Percentiles rank a stretch among this genome's conserved stretches.
phyloP scores from a whole-genome alignment of 1,140 invertebrate species.

The Tetramorium alpestre region DNA sequence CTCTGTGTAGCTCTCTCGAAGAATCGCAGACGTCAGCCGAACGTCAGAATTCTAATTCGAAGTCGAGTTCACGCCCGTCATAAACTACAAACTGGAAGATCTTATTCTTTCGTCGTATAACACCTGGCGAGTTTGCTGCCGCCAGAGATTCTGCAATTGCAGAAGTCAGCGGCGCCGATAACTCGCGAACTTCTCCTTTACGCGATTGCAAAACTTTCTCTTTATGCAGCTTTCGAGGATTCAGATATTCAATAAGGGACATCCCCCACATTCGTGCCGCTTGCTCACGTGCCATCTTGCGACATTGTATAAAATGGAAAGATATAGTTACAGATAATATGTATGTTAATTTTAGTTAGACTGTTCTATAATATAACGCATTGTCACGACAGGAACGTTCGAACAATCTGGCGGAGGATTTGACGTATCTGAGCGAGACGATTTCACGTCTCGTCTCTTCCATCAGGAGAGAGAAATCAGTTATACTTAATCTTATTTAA shows the following conservation, averaged over 20 bases:
- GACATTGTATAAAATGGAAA: not conserved
- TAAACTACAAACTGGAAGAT: conserved; percentile 11
- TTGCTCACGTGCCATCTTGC: not conserved
- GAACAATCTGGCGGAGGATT: not conserved
- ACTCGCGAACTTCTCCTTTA: conserved; percentile 12
- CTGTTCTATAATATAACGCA: conserved; percentile 10
- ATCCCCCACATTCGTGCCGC: not conserved
- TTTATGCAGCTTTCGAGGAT: not conserved
- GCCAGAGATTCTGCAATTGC: not conserved
- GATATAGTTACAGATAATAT: not conserved
- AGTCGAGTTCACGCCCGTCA: not conserved
- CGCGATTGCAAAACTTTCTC: conserved; percentile 34
- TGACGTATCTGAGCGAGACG: not conserved
- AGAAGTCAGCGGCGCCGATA: conserved; percentile 16
- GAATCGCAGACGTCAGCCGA: not conserved
- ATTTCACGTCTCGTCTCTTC: not conserved
- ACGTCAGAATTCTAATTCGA: conserved; percentile 1
- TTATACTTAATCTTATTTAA: conserved; percentile 51
- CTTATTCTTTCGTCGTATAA: not conserved
- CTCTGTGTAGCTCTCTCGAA: not conserved
- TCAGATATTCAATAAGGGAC: conserved; percentile 3
- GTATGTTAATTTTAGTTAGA: not conserved
- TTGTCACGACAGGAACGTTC: not conserved
- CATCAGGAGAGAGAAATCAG: not conserved
- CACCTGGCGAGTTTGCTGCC: not conserved